phyloP scores from a whole-genome alignment of 2,888 invertebrate genomes.

The Lampropteryx suffumata region DNA sequence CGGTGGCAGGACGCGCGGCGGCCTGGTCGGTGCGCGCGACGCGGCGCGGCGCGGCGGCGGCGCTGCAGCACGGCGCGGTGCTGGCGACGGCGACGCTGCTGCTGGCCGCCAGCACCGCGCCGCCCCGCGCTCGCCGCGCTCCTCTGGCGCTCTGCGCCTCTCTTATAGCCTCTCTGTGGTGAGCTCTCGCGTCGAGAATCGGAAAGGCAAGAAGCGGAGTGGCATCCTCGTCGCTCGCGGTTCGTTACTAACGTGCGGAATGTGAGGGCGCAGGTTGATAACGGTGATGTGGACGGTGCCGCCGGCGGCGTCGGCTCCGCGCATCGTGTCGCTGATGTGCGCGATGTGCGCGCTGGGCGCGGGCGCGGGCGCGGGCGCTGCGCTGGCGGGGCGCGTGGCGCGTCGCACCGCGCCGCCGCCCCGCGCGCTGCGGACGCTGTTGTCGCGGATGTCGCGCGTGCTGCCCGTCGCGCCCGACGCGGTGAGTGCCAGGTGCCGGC shows the following conservation, averaged over 20 bases:
- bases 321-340: constrained; percentile 37
- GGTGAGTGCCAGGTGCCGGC: constrained; percentile 35
- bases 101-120: constrained; percentile 49
- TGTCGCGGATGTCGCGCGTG: constrained; percentile 9
- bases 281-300: constrained; percentile 55
- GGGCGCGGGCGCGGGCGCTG: constrained; percentile 4
- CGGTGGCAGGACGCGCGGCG: constrained; percentile 34
- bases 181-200: constrained; percentile 11
- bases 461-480: constrained; percentile 37
- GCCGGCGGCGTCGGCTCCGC: constrained; percentile 41
- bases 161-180: constrained; percentile 61
- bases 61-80: constrained; percentile 45
- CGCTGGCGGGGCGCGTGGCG: constrained; percentile 16
- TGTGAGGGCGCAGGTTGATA: constrained; percentile 62
- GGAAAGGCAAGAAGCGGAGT: too few relatives aligned
- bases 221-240: too few relatives aligned
- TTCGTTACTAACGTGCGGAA: too few relatives aligned
- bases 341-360: constrained; percentile 24
- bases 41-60: constrained; percentile 57
- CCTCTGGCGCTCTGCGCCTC: constrained; percentile 64
- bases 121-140: constrained; percentile 52
- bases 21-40: constrained; percentile 47
- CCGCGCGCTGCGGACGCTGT: constrained; percentile 31
- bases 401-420: constrained; percentile 38
- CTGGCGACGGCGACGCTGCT: constrained; percentile 45